Evolutionary conservation across 2,797 vertebrate genomes (phyloP).

Genomic region (Chrysolophus pictus): DNA sequence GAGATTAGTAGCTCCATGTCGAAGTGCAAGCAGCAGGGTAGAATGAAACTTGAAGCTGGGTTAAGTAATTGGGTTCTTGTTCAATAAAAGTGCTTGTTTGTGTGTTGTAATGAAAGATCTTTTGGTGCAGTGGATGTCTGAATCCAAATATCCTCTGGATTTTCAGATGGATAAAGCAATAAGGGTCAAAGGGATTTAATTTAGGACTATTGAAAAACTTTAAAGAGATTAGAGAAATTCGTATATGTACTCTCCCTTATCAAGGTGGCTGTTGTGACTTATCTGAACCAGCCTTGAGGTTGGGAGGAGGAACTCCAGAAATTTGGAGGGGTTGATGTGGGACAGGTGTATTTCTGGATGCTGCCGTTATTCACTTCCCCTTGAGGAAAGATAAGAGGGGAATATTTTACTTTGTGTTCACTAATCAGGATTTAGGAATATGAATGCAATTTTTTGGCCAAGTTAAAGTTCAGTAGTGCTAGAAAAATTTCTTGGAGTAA

Average conservation of each 20-base stretch:
- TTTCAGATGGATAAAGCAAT: slow-evolving; percentile 81
- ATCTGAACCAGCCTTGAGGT: neutral
- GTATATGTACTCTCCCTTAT: slow-evolving; percentile 58
- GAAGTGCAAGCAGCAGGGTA: slow-evolving; percentile 82
- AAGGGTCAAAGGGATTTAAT: slow-evolving; percentile 80
- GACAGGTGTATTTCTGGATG: neutral
- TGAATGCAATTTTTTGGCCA: neutral
- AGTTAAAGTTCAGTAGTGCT: neutral
- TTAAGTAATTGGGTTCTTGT: slow-evolving; percentile 98
- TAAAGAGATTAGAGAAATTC: slow-evolving; percentile 79
- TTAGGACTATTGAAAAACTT: slow-evolving; percentile 81
- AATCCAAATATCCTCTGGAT: slow-evolving; percentile 83
- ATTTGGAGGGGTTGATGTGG: neutral
- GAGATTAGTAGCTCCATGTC: slow-evolving; percentile 90
- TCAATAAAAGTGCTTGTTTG: slow-evolving; percentile 88
- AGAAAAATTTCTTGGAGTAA: neutral
- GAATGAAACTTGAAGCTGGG: slow-evolving; percentile 87
- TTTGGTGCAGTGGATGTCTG: slow-evolving; percentile 76
- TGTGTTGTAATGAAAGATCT: slow-evolving; percentile 83
- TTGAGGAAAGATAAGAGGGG: neutral
- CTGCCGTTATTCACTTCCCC: neutral
- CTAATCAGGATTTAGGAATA: neutral
- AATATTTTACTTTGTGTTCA: neutral
- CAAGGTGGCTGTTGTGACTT: slow-evolving; percentile 65
- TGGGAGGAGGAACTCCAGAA: neutral